Evolutionary conservation across 2,888 invertebrate genomes (phyloP).

Genomic region (Tachina grossa): DNA sequence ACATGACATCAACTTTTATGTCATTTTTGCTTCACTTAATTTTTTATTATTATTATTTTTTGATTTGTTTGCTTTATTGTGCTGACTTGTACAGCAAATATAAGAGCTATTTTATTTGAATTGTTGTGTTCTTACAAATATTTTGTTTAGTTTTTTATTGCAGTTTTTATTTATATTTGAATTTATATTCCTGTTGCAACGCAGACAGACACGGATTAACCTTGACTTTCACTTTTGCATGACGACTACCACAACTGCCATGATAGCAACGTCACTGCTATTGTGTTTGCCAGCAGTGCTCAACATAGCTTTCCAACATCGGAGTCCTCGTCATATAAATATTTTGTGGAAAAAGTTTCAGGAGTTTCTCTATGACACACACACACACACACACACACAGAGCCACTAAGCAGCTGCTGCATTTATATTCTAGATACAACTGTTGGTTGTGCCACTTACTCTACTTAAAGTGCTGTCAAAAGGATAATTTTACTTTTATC

Average conservation of each 20-base stretch:
- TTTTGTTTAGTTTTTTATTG: slow-evolving; percentile 45
- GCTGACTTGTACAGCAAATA: slow-evolving; percentile 1
- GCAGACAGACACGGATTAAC: slow-evolving; percentile 79
- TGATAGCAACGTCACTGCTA: slow-evolving; percentile 43
- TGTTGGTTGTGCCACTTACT: slow-evolving; percentile 23
- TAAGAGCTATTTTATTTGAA: slow-evolving; percentile 31
- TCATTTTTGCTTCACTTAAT: slow-evolving; percentile 69
- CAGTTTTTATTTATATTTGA: slow-evolving; percentile 53
- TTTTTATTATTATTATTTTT: slow-evolving; percentile 75
- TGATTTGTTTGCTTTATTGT: slow-evolving; percentile 20
- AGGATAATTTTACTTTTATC: slow-evolving; percentile 76
- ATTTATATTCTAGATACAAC: slow-evolving; percentile 45
- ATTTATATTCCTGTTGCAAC: slow-evolving; percentile 68
- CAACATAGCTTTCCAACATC: slow-evolving; percentile 58
- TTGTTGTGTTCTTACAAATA: slow-evolving; percentile 55
- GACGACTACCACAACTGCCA: slow-evolving; percentile 25
- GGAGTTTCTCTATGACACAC: slow-evolving; percentile 49
- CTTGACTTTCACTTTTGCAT: slow-evolving; percentile 82
- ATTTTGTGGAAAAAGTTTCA: slow-evolving; percentile 27
- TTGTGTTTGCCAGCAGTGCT: neutral
- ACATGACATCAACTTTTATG: slow-evolving; percentile 77
- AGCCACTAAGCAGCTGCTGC: slow-evolving; percentile 24
- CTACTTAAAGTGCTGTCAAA: slow-evolving; percentile 78
- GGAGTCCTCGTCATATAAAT: slow-evolving; percentile 55
- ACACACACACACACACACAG: slow-evolving; percentile 20